Evolutionary conservation across 37 sponge, comb jelly and placozoan genomes (phyloP).

Genomic region (Cliona cf. orientalis): DNA sequence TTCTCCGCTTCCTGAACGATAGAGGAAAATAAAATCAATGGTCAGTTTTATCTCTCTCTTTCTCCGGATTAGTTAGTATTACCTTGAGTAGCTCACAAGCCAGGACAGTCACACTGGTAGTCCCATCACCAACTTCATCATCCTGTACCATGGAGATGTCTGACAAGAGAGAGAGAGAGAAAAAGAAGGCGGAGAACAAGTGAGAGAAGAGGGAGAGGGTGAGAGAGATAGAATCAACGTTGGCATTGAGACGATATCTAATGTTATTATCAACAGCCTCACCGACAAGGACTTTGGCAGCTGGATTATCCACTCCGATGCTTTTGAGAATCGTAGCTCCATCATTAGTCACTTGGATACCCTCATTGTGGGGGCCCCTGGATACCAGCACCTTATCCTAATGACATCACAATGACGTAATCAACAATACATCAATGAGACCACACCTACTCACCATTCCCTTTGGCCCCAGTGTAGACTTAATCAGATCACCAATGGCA

Average conservation of each 20-base stretch:
- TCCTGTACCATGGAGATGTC: slow-evolving; percentile 98
- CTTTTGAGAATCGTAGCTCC: slow-evolving; percentile 97
- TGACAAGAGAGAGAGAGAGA: slow-evolving; percentile 2
- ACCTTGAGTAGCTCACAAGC: slow-evolving; percentile 96
- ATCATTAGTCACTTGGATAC: slow-evolving; percentile 94
- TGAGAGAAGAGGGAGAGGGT: background rate
- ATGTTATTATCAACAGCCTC: too few species aligned
- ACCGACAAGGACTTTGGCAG: slow-evolving; percentile 96
- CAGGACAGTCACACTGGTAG: slow-evolving; percentile 97
- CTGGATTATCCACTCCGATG: slow-evolving; percentile 97
- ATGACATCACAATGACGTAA: background rate
- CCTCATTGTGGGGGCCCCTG: slow-evolving; percentile 55
- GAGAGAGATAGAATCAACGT: background rate
- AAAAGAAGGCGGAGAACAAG: background rate
- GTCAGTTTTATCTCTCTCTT: background rate
- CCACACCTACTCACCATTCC: slow-evolving; percentile 86
- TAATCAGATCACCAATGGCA: slow-evolving; percentile 98
- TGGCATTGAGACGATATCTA: background rate
- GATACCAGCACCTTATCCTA: slow-evolving; percentile 85
- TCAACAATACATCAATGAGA: background rate
- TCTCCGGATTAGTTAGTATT: background rate
- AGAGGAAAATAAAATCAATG: background rate
- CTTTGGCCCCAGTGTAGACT: slow-evolving; percentile 98
- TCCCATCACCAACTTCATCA: slow-evolving; percentile 98
- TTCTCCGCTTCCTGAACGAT: slow-evolving; percentile 94